These are phyloP conservation scores for Mormyrus iriodes DNA, from an alignment of 2,113 vertebrate species.

Conservation along the genomic window DNA sequence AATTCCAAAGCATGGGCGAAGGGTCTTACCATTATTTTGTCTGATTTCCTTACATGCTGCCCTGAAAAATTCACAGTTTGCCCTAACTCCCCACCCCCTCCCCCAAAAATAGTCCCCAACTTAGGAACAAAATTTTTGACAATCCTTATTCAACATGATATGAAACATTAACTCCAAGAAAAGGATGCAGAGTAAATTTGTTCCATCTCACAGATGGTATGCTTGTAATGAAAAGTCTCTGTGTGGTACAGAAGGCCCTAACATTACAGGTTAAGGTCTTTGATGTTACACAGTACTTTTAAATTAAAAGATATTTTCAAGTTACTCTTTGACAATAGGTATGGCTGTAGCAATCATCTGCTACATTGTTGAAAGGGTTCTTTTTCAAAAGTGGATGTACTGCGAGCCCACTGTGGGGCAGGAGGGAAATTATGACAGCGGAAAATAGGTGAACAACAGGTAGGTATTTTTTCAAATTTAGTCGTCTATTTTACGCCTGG, in stretches of 20 bases:
- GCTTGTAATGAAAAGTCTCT: not conserved
- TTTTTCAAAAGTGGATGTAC: not conserved
- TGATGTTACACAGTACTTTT: not conserved
- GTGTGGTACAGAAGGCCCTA: not conserved
- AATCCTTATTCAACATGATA: not conserved
- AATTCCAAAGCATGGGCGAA: slow-evolving; percentile 43
- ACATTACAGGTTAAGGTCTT: not conserved
- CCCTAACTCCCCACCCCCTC: slow-evolving; percentile 24
- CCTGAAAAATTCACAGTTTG: slow-evolving; percentile 41
- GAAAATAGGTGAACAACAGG: not conserved
- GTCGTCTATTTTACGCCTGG: not conserved
- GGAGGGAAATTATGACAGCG: not conserved
- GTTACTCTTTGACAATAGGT: not conserved
- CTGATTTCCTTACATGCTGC: slow-evolving; percentile 44
- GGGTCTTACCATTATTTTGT: slow-evolving; percentile 35
- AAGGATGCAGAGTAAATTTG: not conserved
- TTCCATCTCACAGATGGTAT: not conserved
- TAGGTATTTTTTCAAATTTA: slow-evolving; percentile 1
- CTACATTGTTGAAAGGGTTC: not conserved
- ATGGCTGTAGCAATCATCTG: not conserved
- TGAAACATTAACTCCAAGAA: not conserved
- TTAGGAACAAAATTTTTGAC: slow-evolving; percentile 37
- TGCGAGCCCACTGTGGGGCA: not conserved
- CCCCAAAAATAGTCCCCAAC: slow-evolving; percentile 22
- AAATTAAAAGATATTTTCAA: not conserved